These are phyloP conservation scores for Dipodomys merriami DNA, from an alignment of 2,113 vertebrate genomes.

Conservation along the genomic window DNA sequence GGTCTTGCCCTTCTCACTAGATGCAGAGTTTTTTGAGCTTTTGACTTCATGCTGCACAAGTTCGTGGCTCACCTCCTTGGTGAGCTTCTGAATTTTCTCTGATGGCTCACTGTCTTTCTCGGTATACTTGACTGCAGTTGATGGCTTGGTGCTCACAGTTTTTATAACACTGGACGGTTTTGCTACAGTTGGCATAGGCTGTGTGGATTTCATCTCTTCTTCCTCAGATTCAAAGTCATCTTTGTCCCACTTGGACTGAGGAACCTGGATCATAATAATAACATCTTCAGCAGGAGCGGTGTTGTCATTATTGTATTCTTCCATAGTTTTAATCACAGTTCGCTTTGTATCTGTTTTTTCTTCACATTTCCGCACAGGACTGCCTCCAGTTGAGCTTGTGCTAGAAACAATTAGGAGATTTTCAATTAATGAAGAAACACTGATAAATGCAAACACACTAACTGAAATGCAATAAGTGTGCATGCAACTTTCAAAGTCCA, in stretches of 20 bases:
- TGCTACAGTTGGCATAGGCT: slow-evolving; percentile 73
- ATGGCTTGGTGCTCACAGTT: slow-evolving; percentile 81
- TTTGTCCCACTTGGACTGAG: slow-evolving; percentile 93
- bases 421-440: neutral
- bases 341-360: slow-evolving; percentile 89
- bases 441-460: neutral
- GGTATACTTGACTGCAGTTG: slow-evolving; percentile 78
- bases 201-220: slow-evolving; percentile 88
- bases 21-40: slow-evolving; percentile 78
- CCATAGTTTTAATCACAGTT: slow-evolving; percentile 90
- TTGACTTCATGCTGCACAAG: slow-evolving; percentile 83
- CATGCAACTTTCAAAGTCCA: slow-evolving; percentile 30
- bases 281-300: slow-evolving; percentile 89
- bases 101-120: slow-evolving; percentile 85
- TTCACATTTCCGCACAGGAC: slow-evolving; percentile 89
- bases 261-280: slow-evolving; percentile 93
- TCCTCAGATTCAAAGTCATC: slow-evolving; percentile 93
- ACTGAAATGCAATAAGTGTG: neutral
- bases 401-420: slow-evolving; percentile 72
- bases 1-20: slow-evolving; percentile 83
- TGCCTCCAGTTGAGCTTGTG: slow-evolving; percentile 92
- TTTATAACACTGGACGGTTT: slow-evolving; percentile 85
- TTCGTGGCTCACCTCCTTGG: slow-evolving; percentile 83
- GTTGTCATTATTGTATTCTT: slow-evolving; percentile 91
- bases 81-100: slow-evolving; percentile 83